Evolutionary conservation across 2,797 vertebrate species (phyloP).

Genomic region (Phoebastria nigripes): DNA sequence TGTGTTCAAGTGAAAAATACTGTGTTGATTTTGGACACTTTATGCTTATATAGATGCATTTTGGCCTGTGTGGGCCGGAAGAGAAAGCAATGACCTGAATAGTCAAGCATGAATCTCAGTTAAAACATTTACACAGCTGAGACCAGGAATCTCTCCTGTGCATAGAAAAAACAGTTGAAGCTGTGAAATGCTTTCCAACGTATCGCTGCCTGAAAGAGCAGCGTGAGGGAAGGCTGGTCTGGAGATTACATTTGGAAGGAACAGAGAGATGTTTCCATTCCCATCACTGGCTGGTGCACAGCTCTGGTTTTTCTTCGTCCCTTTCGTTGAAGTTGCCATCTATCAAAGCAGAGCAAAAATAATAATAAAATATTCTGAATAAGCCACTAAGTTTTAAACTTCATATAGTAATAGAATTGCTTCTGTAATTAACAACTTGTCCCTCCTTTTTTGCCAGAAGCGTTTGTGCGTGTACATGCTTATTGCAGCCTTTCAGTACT

Average conservation of each 20-base stretch:
- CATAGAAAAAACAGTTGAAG: slow-evolving; percentile 62
- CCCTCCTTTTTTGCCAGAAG: neutral
- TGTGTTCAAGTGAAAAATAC: slow-evolving; percentile 45
- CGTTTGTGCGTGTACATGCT: neutral
- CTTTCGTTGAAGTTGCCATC: neutral
- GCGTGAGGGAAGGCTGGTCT: neutral
- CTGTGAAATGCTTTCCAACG: slow-evolving; percentile 63
- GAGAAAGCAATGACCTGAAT: slow-evolving; percentile 57
- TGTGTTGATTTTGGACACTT: slow-evolving; percentile 59
- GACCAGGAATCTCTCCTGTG: slow-evolving; percentile 73
- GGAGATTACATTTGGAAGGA: slow-evolving; percentile 21
- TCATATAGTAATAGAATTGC: neutral
- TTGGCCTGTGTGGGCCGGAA: slow-evolving; percentile 61
- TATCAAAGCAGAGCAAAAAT: neutral
- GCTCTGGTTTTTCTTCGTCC: neutral
- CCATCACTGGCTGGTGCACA: neutral
- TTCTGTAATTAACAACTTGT: neutral
- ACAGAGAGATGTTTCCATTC: slow-evolving; percentile 9
- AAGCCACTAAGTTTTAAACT: neutral
- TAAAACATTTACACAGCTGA: slow-evolving; percentile 86
- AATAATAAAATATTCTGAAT: neutral
- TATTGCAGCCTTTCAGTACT: no score
- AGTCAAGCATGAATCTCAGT: slow-evolving; percentile 61
- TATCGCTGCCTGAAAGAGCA: neutral
- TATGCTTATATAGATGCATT: slow-evolving; percentile 53